phyloP scores from a whole-genome alignment of 2,888 invertebrate species.

The Coelinius sp. region DNA sequence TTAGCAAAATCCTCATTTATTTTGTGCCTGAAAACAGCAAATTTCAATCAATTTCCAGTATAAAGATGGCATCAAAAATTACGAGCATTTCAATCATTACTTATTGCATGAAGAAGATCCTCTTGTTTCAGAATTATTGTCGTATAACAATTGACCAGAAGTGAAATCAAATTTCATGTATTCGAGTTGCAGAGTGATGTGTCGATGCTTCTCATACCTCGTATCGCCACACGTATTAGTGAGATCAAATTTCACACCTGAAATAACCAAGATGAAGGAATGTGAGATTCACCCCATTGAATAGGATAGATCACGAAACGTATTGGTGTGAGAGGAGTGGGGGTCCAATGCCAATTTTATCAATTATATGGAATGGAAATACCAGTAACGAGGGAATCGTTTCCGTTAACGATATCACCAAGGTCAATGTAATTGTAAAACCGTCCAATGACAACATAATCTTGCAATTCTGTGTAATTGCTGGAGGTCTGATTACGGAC shows the following conservation, averaged over 20 bases:
- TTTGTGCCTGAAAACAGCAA: not conserved
- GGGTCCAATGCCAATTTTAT: no score
- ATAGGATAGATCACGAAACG: no score
- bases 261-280: no score
- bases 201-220: no score
- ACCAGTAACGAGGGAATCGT: not conserved
- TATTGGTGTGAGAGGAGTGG: not conserved
- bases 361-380: not conserved
- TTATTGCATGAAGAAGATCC: not conserved
- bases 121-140: not conserved
- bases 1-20: not conserved
- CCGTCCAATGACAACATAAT: not conserved
- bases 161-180: not conserved
- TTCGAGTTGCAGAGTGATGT: not conserved
- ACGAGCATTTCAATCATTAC: not conserved
- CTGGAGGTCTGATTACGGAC: not conserved
- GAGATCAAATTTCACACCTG: not conserved
- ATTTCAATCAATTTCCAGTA: no score
- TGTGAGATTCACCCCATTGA: no score
- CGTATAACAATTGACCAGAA: not conserved
- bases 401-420: not conserved
- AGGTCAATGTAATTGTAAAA: not conserved
- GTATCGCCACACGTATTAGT: no score
- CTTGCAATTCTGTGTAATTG: not conserved
- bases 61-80: not conserved